Evolutionary conservation across 1,140 invertebrate species (phyloP), one percentile per base, ranked within the genome.

Genomic region (Drosophila lowei): DNA sequence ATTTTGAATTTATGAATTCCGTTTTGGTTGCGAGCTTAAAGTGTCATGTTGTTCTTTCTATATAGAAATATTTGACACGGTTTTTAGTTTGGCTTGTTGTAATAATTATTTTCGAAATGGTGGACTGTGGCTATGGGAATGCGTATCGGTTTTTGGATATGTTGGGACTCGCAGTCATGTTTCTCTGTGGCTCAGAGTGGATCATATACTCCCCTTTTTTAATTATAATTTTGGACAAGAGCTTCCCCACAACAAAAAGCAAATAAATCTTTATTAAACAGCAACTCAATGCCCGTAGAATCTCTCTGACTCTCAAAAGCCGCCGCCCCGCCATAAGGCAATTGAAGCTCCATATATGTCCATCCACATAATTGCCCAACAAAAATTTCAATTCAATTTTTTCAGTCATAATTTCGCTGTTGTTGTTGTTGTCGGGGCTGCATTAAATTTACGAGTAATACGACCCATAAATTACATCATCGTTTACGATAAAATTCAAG

Each of bases 31-130:
- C 16, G 65, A 66, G 79, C 65, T 79, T 72, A 77, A 86, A 85
- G 80, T 86, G 80, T 80, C 81, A 85, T 77, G 72, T 80, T 70
- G 64, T 41, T 63, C 47, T 70, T 77, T 77, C 77, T 77, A 86
- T 86, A 66, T 86, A 85, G 77, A 86, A 80, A 77, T 85, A 86
- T 86, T 85, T 86, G 80, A 86, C 80, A 85, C 80, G 80, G 73
- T 86, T 71, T 68, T 38, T 38, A 38, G 34, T 80, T 73, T 54
- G 41, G 52, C 25, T 44, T n/a, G 16, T 21, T 25, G 46, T 18
- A 18, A 70, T 34, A 49, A 21, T 66, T 38, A 38, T 38, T 34
- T 38, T 38, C 4, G 11, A 3, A 5, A 13, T 13, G 34, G 3
- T 38, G 1, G 3, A 38, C 4, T 38, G 34, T 38, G 13, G 34